Conservation (phyloP, 2,888 invertebrate genomes). For the Calliphora vomitoria region DNA sequence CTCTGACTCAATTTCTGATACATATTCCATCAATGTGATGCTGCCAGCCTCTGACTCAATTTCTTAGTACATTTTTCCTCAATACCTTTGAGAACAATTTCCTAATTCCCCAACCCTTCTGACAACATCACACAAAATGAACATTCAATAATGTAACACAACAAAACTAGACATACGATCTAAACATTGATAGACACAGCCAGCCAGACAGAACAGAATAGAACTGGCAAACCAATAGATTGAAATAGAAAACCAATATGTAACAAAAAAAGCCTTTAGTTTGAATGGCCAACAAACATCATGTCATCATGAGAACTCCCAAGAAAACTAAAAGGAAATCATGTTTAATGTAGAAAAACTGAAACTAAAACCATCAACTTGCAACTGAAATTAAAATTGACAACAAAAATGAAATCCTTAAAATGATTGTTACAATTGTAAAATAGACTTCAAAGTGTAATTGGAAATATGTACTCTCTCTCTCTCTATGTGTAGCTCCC, state of each 20-base stretch:
- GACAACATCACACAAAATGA: constrained; percentile 29
- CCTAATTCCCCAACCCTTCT: constrained; percentile 30
- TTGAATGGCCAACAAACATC: neutral
- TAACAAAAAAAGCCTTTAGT: neutral
- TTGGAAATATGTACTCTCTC: neutral
- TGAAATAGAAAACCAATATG: constrained; percentile 2
- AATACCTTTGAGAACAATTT: constrained; percentile 47
- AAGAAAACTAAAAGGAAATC: constrained; percentile 10
- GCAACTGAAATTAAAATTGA: constrained; percentile 48
- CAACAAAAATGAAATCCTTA: constrained; percentile 40
- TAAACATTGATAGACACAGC: constrained; percentile 26
- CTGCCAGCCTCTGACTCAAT: neutral
- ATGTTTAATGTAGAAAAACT: constrained; percentile 21
- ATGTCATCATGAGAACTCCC: constrained; percentile 23
- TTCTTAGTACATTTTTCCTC: neutral
- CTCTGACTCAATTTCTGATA: no score
- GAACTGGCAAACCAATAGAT: constrained; percentile 24
- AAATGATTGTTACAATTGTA: constrained; percentile 13
- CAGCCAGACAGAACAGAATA: constrained; percentile 13
- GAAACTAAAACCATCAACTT: neutral
- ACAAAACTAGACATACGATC: neutral
- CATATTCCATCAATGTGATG: no score
- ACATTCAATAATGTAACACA: neutral
- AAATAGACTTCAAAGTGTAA: neutral
- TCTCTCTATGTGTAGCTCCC: no score